Percentiles rank a stretch among this genome's conserved stretches.
Conservation (phyloP, 2,888 invertebrate genomes). For the Macrophya annulata region DNA sequence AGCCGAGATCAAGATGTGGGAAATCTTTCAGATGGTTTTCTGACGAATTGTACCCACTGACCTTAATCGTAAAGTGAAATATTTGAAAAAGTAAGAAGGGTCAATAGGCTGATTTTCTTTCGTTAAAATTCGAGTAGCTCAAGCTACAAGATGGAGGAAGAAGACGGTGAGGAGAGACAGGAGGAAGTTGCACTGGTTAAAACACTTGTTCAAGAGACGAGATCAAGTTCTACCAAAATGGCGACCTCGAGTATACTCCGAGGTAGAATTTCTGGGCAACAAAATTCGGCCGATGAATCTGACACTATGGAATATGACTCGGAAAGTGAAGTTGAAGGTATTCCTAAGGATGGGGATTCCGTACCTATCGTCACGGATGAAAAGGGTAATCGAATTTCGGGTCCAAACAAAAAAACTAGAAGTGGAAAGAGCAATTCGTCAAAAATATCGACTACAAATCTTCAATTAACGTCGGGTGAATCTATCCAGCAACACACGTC, state of each 20-base stretch:
- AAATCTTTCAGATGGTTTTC: slow-evolving; percentile 65
- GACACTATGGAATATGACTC: slow-evolving; percentile 74
- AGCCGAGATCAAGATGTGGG: slow-evolving; percentile 40
- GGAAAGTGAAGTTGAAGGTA: slow-evolving; percentile 75
- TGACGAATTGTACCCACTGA: slow-evolving; percentile 61
- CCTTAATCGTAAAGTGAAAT: background rate
- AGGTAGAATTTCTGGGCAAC: slow-evolving; percentile 42
- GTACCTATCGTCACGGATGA: slow-evolving; percentile 64
- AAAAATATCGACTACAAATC: slow-evolving; percentile 55
- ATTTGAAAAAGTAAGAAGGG: background rate
- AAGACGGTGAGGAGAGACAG: slow-evolving; percentile 72
- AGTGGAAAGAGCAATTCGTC: slow-evolving; percentile 18
- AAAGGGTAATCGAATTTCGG: slow-evolving; percentile 63
- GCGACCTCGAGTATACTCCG: slow-evolving; percentile 58
- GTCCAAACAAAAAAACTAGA: slow-evolving; percentile 27
- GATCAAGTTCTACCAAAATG: slow-evolving; percentile 55
- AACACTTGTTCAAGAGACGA: slow-evolving; percentile 60
- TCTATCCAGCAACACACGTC: slow-evolving; percentile 61
- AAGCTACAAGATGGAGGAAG: slow-evolving; percentile 72
- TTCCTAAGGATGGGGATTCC: slow-evolving; percentile 69
- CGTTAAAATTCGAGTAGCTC: background rate
- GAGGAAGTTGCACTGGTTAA: slow-evolving; percentile 64
- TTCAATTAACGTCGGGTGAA: slow-evolving; percentile 56
- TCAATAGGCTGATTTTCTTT: background rate
- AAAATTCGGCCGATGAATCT: slow-evolving; percentile 69